Evolutionary conservation across 2,888 invertebrate species (phyloP).

Genomic region (Drosophila anomalata): DNA sequence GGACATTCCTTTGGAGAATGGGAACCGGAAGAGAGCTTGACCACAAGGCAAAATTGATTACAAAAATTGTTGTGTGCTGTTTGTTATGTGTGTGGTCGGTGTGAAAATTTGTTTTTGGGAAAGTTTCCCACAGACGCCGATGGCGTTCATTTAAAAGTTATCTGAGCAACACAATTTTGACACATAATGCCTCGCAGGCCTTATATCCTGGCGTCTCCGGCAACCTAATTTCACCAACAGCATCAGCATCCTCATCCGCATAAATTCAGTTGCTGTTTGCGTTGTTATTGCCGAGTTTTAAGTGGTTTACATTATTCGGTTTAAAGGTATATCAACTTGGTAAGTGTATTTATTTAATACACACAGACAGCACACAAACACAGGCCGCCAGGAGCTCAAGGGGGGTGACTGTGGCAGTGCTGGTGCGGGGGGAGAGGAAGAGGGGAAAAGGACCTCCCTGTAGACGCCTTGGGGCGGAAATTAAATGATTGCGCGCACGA

Average conservation of each 20-base stretch:
- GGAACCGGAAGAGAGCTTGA: constrained; percentile 42
- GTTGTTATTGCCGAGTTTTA: constrained; percentile 74
- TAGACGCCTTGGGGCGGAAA: constrained; percentile 73
- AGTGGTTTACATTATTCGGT: constrained; percentile 77
- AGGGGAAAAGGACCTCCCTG: constrained; percentile 21
- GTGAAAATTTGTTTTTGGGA: constrained; percentile 42
- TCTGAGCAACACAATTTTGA: constrained; percentile 75
- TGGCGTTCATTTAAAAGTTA: constrained; percentile 76
- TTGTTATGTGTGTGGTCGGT: constrained; percentile 53
- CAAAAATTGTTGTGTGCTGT: constrained; percentile 55
- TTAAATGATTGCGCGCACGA: constrained; percentile 78
- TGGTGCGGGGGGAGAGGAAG: background rate
- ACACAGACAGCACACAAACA: constrained; percentile 47
- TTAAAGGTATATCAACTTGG: constrained; percentile 78
- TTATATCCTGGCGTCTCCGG: constrained; percentile 45
- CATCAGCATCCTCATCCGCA: constrained; percentile 47
- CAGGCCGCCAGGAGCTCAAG: constrained; percentile 23
- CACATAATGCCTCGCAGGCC: constrained; percentile 64
- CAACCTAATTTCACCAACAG: constrained; percentile 69
- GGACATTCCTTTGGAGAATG: background rate
- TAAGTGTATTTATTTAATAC: constrained; percentile 77
- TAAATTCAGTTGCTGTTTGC: constrained; percentile 56
- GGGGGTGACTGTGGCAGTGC: constrained; percentile 6
- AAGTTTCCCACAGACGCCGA: constrained; percentile 52
- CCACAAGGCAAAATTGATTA: constrained; percentile 77